A percentile compares a stretch with the other conserved stretches of the same genome.
phyloP scores from a whole-genome alignment of 2,113 vertebrate species.

The Calypte anna region DNA sequence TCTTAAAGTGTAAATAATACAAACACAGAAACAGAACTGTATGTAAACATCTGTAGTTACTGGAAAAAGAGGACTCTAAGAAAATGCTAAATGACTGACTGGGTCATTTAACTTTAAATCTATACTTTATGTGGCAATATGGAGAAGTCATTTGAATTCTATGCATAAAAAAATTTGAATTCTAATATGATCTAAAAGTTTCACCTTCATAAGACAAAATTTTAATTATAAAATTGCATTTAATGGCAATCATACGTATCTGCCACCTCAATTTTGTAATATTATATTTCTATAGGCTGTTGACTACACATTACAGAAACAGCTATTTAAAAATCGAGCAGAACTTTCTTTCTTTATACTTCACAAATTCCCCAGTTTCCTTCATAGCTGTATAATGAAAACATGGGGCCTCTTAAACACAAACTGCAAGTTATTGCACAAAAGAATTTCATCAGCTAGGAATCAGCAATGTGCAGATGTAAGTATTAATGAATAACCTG shows the following conservation, averaged over 20 bases:
- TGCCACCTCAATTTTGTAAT: constrained; percentile 11
- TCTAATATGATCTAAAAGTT: constrained; percentile 78
- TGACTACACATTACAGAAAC: not conserved
- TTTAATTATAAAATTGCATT: constrained; percentile 79
- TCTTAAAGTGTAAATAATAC: constrained; percentile 78
- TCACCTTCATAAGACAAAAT: constrained; percentile 83
- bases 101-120: constrained; percentile 82
- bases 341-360: not conserved
- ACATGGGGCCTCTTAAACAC: not conserved
- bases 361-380: not conserved
- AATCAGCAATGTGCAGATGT: not conserved
- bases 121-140: constrained; percentile 77
- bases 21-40: constrained; percentile 67
- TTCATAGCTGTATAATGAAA: not conserved
- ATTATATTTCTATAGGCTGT: not conserved
- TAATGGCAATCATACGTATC: constrained; percentile 60
- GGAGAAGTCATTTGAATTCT: constrained; percentile 79
- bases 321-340: not conserved
- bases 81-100: constrained; percentile 80
- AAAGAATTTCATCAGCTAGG: not conserved
- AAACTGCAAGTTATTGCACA: not conserved
- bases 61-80: constrained; percentile 74
- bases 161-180: constrained; percentile 81
- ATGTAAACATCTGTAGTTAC: constrained; percentile 68
- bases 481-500: not conserved